phyloP scores from a whole-genome alignment of 2,888 invertebrate species.

The Limnephilus auricula region DNA sequence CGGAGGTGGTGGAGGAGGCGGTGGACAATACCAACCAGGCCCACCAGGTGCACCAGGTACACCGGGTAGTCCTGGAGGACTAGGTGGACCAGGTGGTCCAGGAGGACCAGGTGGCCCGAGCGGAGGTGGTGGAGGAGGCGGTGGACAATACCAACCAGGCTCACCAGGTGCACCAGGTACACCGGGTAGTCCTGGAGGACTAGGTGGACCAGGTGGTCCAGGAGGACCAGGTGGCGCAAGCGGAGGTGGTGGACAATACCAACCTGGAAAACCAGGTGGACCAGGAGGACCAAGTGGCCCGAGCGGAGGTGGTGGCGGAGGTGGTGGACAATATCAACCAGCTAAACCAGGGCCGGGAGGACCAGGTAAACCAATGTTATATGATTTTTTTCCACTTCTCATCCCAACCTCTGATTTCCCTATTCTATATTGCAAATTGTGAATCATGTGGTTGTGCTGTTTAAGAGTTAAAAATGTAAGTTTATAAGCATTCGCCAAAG shows the following conservation, averaged over 20 bases:
- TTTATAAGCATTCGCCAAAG: no score
- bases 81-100: not conserved
- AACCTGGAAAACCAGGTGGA: conserved; percentile 68
- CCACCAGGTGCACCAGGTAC: conserved; percentile 68
- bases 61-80: conserved; percentile 66
- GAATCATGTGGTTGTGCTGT: not conserved
- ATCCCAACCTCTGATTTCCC: conserved; percentile 60
- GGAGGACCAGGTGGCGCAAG: conserved; percentile 48
- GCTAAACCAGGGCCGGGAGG: conserved; percentile 67
- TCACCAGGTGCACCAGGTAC: conserved; percentile 68
- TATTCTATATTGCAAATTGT: conserved; percentile 49
- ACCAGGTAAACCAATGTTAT: conserved; percentile 67
- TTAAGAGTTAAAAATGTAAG: not conserved
- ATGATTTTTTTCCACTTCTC: not conserved
- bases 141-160: conserved; percentile 67
- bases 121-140: conserved; percentile 64
- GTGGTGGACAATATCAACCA: no score
- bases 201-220: conserved; percentile 65
- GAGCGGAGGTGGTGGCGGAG: no score
- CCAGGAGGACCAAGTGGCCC: conserved; percentile 69
- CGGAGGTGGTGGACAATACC: conserved; percentile 63
- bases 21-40: conserved; percentile 68
- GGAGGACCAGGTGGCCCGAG: conserved; percentile 67
- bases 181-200: conserved; percentile 61
- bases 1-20: conserved; percentile 55